phyloP scores from a whole-genome alignment of 2,888 invertebrate genomes.

The Epirrita christyi region DNA sequence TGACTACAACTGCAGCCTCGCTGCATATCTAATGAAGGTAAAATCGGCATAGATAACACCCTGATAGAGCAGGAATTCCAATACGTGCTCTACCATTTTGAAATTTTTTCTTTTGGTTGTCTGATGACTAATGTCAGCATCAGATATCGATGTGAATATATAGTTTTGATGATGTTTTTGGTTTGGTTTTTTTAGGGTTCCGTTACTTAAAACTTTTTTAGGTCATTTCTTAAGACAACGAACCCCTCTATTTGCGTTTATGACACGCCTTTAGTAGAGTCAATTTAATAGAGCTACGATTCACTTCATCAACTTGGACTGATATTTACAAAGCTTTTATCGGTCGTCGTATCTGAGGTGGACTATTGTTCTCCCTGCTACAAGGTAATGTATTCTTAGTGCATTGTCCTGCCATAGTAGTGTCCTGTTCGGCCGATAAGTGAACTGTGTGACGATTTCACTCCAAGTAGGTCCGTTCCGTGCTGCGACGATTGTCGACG shows the following conservation, averaged over 20 bases:
- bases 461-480: constrained; percentile 38
- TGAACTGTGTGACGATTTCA: constrained; percentile 41
- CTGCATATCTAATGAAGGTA: constrained; percentile 63
- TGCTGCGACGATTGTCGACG: constrained; percentile 20
- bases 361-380: constrained; percentile 61
- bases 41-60: constrained; percentile 47
- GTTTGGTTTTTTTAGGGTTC: not conserved
- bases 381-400: constrained; percentile 62
- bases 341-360: constrained; percentile 49
- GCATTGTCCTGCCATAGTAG: constrained; percentile 60
- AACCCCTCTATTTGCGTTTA: no score
- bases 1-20: constrained; percentile 66
- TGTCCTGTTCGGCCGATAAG: constrained; percentile 54
- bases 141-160: constrained; percentile 11
- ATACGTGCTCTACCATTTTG: constrained; percentile 26
- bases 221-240: no score
- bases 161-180: not conserved
- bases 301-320: no score
- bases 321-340: constrained; percentile 44
- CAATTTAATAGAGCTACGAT: no score
- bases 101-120: not conserved
- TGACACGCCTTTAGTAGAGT: no score
- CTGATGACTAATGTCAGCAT: not conserved
- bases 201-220: not conserved
- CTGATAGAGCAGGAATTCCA: constrained; percentile 35